A percentile compares a stretch with the other conserved stretches of the same genome.
Evolutionary conservation across 2,797 vertebrate species (phyloP).

Genomic region (Pseudochirops corinnae): DNA sequence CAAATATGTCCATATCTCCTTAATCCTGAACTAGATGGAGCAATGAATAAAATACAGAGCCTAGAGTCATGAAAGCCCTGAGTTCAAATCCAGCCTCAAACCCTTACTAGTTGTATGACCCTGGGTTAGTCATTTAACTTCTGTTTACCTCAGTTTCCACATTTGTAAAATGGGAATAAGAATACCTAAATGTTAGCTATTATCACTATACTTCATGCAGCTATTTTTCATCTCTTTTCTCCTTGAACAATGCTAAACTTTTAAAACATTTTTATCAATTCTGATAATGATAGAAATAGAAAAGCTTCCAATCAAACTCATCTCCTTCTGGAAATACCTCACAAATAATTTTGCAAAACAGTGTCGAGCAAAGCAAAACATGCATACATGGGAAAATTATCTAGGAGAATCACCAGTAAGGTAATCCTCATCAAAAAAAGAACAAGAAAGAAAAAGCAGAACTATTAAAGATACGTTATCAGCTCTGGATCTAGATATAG

Average conservation of each 20-base stretch:
- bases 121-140: neutral
- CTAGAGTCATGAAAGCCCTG: neutral
- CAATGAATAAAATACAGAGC: neutral
- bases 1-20: neutral
- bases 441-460: neutral
- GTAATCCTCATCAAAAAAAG: neutral
- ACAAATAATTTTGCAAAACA: neutral
- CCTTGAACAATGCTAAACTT: neutral
- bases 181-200: neutral
- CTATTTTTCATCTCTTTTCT: neutral
- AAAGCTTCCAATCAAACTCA: neutral
- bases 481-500: neutral
- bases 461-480: neutral
- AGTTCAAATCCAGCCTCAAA: neutral
- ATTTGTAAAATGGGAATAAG: neutral
- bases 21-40: neutral
- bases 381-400: neutral
- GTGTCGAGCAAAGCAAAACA: neutral
- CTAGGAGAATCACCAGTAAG: neutral
- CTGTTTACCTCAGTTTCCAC: neutral
- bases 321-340: neutral
- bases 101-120: neutral
- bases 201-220: neutral
- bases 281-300: neutral
- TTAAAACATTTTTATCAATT: neutral